Evolutionary conservation across 2,888 invertebrate genomes (phyloP), one percentile per base, ranked within the genome.

Genomic region (Seira sanloemensis): DNA sequence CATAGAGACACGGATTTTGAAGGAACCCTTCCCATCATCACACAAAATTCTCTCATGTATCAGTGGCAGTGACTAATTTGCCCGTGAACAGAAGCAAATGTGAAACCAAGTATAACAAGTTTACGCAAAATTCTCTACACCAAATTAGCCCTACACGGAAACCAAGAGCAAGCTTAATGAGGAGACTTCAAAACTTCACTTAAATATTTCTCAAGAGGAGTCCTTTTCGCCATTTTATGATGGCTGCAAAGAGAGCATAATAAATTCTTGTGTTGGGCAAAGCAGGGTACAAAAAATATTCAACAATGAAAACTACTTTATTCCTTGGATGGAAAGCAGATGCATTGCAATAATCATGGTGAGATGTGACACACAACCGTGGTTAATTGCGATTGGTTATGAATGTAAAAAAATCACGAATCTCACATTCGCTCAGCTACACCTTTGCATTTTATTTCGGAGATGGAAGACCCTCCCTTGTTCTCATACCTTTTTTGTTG

Each of bases 91-190:
- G 85, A 80, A 80, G 79, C 85, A 79, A 84, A 84, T 84, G 76
- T 72, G 80, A 80, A 80, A 85, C 85, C 80, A 78, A 85, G 81
- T 81, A 83, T 83, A 86, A 86, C 86, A 83, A 83, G 86, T 86
- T 86, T 86, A 86, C 86, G 86, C 86, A 83, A 86, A 86, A 86
- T 86, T 83, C 69, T 86, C 83, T 86, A 86, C 83, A 86, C 83
- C 71, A 83, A 86, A 86, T 86, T 86, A 86, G 86, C 65, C 16
- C n/a, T n/a, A n/a, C n/a, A n/a, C n/a, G n/a, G n/a, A n/a, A n/a
- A n/a, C n/a, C n/a, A n/a, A n/a, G n/a, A n/a, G n/a, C n/a, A n/a
- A n/a, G n/a, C n/a, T n/a, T n/a, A n/a, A n/a, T n/a, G n/a, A n/a
- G 37, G 37, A 37, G 37, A 37, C 37, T 37, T 37, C 37, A 9